phyloP scores from a whole-genome alignment of 2,113 vertebrate genomes.

The Stigmatopora nigra region DNA sequence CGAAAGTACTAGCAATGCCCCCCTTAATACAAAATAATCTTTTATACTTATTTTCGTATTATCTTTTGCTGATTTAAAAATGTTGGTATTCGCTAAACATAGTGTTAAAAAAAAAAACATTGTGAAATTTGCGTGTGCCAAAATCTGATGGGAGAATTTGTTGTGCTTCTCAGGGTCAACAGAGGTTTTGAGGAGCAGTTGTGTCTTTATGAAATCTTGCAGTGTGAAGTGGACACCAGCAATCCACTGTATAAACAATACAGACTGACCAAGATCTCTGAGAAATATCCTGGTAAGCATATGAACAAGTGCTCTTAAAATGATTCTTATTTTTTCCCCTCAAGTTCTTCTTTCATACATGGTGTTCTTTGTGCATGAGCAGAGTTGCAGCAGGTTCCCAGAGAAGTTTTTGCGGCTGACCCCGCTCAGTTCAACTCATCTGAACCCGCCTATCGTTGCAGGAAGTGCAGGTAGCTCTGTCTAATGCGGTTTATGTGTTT shows the following conservation, averaged over 20 bases:
- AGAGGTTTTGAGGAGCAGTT: slow-evolving; percentile 82
- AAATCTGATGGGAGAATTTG: background rate
- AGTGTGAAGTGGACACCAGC: slow-evolving; percentile 73
- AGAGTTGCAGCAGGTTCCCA: slow-evolving; percentile 81
- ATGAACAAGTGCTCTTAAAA: background rate
- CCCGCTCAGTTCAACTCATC: slow-evolving; percentile 68
- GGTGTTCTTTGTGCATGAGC: slow-evolving; percentile 11
- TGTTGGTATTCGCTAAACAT: too few relatives aligned
- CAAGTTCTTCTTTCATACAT: background rate
- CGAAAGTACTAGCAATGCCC: too few relatives aligned
- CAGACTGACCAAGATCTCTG: slow-evolving; percentile 76
- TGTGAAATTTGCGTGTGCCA: background rate
- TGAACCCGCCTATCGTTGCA: slow-evolving; percentile 83
- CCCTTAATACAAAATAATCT: too few relatives aligned
- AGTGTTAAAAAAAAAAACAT: background rate
- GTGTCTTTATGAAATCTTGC: slow-evolving; percentile 80
- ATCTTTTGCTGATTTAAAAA: too few relatives aligned
- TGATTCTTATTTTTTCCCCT: background rate
- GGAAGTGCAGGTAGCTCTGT: slow-evolving; percentile 84
- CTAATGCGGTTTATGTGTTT: too few relatives aligned
- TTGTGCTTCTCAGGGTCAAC: slow-evolving; percentile 74
- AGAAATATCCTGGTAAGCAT: slow-evolving; percentile 76
- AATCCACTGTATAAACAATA: slow-evolving; percentile 83
- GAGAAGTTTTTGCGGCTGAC: slow-evolving; percentile 84
- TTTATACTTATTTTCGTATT: too few relatives aligned